Base-by-base conservation (phyloP, 2,113 vertebrate species). In the Semnornis frantzii region DNA sequence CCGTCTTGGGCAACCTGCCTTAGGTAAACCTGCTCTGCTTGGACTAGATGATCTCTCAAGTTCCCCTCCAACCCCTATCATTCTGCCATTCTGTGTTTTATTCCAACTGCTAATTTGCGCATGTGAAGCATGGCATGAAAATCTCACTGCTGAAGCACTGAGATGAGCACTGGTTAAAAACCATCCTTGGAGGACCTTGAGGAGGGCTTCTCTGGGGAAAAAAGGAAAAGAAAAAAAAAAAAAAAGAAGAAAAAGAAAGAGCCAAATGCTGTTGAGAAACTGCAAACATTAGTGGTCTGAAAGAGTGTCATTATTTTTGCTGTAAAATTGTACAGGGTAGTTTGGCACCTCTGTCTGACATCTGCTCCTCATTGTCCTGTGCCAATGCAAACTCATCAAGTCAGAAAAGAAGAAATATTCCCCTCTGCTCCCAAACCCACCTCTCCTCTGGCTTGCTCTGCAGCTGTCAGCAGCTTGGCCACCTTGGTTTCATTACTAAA, bases 341-440 rank as follows among this genome's bases (percentile, higher is more conserved):
- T 91, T 95, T 95, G 94, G 93, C 94, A 95, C 93, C 94, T 46
- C 82, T 4, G 2, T 30, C 94, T 73, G 93, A 96, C 93, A 94
- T 94, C 93, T 94, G 95, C 94, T 96, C 82, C 87, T 92, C 93
- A 95, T 92, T 96, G 87, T 95, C 80, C 55, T 37, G 79, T 94
- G 93, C 87, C 96, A 96, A 88, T 2, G 85, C 94, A 97, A 97
- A 96, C 95, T 95, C 93, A 95, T 95, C 94, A 37, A 94, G 95
- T 96, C 76, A 81, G 85, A 27, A 62, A 81, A 62, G 83, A 93
- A 91, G 93, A 96, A 97, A 95, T 95, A 96, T 91, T 94, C 93
- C 75, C 39, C 76, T 91, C 74, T 1, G 9, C 62, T 96, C 89
- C 90, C 85, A 90, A 94, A 78, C 90, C 87, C 82, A 93, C 90